Evolutionary conservation across 2,113 vertebrate genomes (phyloP), one percentile per base, ranked within the genome.

Genomic region (Bostrychus sinensis): DNA sequence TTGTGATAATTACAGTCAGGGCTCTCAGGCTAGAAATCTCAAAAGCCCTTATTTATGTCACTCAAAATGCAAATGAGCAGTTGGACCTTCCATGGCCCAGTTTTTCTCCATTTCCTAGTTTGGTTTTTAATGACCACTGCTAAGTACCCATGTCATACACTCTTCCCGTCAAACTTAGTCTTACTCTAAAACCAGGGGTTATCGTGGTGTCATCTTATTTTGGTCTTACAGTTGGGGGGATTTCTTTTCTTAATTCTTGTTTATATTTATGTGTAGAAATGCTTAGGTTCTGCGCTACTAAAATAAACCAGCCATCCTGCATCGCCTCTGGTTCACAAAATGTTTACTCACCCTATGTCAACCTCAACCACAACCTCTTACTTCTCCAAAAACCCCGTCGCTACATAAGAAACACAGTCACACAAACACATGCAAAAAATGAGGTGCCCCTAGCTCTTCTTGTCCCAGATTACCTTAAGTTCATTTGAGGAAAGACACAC

Each of bases 261-360:
- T 91, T 91, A 80, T 77, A 89, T 88, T 91, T 84, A 82, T 87
- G 85, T 86, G 84, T 86, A 77, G 80, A 78, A 89, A 87, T 78
- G 83, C 70, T 67, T 63, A 56, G 61, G 65, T 70, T 80, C 57
- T 34, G 30, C 75, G 82, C 77, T 16, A 80, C 80, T 81, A 89
- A 90, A 88, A 82, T 83, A 88, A 91, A 82, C 81, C 45, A 51
- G 68, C 56, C 63, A 55, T 70, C 74, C 72, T 78, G 81, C 30
- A 75, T 80, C 83, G 87, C 63, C 69, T 58, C 58, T 59, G 23
- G 54, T 70, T 69, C 56, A 11, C 72, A 84, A 75, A 84, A 38
- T 85, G 75, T 87, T 89, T 87, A 83, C 75, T 80, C 67, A 76
- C 76, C 72, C 72, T 11, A 66, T 42, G 60, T 77, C n/a, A n/a